Base-by-base conservation (phyloP, 2,113 vertebrate species). In the Cyphomyrus discorhynchus region DNA sequence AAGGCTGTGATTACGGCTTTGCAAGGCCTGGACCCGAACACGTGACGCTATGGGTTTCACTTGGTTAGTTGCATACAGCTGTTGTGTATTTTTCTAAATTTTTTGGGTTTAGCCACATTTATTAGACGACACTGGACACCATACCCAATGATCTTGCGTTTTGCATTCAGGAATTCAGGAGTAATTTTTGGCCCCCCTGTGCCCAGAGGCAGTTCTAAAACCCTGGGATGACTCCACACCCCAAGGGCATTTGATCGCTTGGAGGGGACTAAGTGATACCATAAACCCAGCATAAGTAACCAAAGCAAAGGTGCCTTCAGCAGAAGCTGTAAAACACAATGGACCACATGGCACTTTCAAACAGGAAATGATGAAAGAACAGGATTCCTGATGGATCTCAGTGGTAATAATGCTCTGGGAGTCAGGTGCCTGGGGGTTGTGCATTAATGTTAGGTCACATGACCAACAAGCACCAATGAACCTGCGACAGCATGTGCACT, bases 401-500 rank as follows among this genome's bases (percentile, higher is more conserved):
- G n/a, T 27, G 50, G 46, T 56, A 87, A 87, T 56, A 52, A 35
- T 31, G 24, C 31, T 35, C 49, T 87, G 86, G 50, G 10, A 31
- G 62, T 11, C 13, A 11, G 62, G 62, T 70, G 62, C 62, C n/a
- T 11, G 62, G 3, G 62, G n/a, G n/a, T 70, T 70, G 9, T 70
- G 62, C 62, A 11, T 70, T 31, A 70, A 27, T 27, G n/a, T 5
- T 70, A 27, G n/a, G n/a, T 70, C 62, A 70, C 62, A 31, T 70
- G 62, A 70, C 62, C 62, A 13, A 70, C n/a, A 70, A 70, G 62
- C 10, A 70, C 62, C 62, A 70, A 70, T 70, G 62, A 70, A 13
- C 62, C 62, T 11, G 10, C 13, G 3, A 31, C n/a, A 66, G 58
- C 58, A 70, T 13, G 62, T 9, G n/a, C n/a, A 95, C 97, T 95